Evolutionary conservation across 2,113 vertebrate genomes (phyloP), one percentile per base, ranked within the genome.

Genomic region (Lipophrys pholis): DNA sequence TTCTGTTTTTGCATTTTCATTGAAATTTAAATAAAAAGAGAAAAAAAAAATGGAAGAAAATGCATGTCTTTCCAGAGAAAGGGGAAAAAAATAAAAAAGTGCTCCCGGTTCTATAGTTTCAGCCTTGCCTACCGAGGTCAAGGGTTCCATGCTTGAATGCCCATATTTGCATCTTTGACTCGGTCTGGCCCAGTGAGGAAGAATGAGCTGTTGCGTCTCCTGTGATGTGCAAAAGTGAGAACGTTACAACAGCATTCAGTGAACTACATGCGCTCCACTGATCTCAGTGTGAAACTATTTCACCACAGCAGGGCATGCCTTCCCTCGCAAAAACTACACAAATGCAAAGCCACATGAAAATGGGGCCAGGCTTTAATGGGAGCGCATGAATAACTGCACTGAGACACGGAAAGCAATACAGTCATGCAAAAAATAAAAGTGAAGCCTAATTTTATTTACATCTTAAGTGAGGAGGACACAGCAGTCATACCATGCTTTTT

Each of bases 101-200:
- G 78, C 73, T 78, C 49, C 67, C 61, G 69, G 58, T 80, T 83
- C 56, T 59, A 60, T 81, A 73, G 83, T 86, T 87, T 82, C 39
- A 66, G 63, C 64, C 65, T 61, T 74, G 63, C 55, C 77, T 56
- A 66, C 70, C 10, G 78, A 83, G 81, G 89, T 90, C 78, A 87
- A 76, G 62, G 71, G 52, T 72, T 82, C 65, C 57, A 68, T 64
- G 78, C 86, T 85, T 68, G 70, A 75, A 82, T 62, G 76, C 57
- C 58, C 42, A 2, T 78, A 85, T 89, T 88, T 89, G 83, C 77
- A 87, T 91, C 80, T 90, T 81, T 82, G 71, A 77, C 78, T 90
- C 30, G 8, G 76, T 73, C 69, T 46, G 69, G 72, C 75, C 77
- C 82, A 68, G 61, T 54, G 68, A 84, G 80, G 71, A 88, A 84